Evolutionary conservation across 2,113 vertebrate genomes (phyloP).

Genomic region (Spheniscus mendiculus): DNA sequence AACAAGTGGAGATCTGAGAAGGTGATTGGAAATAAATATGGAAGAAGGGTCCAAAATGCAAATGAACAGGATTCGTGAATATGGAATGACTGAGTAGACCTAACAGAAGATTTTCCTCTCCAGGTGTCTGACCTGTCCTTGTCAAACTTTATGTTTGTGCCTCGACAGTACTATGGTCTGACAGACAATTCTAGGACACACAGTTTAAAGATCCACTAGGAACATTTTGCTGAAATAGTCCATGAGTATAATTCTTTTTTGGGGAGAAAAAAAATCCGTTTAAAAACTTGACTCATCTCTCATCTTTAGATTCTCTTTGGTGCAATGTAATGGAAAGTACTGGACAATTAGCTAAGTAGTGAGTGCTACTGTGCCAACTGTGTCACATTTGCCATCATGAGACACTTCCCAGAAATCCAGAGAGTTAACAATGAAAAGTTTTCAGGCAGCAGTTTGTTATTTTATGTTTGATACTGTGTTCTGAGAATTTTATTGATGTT

Average conservation of each 20-base stretch:
- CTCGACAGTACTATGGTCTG: background rate
- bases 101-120: background rate
- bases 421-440: background rate
- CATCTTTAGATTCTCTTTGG: background rate
- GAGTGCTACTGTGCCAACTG: background rate
- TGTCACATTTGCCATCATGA: background rate
- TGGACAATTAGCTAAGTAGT: background rate
- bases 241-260: background rate
- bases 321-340: background rate
- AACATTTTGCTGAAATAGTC: background rate
- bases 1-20: background rate
- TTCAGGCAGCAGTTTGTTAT: background rate
- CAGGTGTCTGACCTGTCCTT: background rate
- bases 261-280: background rate
- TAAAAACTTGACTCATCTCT: background rate
- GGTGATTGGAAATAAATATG: background rate
- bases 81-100: background rate
- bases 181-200: background rate
- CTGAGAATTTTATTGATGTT: background rate
- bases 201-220: background rate
- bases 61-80: background rate
- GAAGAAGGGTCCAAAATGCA: background rate
- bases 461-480: background rate
- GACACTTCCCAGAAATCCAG: background rate
- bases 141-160: background rate